Conservation (phyloP, 2,113 vertebrate species). For the Lagopus muta region DNA sequence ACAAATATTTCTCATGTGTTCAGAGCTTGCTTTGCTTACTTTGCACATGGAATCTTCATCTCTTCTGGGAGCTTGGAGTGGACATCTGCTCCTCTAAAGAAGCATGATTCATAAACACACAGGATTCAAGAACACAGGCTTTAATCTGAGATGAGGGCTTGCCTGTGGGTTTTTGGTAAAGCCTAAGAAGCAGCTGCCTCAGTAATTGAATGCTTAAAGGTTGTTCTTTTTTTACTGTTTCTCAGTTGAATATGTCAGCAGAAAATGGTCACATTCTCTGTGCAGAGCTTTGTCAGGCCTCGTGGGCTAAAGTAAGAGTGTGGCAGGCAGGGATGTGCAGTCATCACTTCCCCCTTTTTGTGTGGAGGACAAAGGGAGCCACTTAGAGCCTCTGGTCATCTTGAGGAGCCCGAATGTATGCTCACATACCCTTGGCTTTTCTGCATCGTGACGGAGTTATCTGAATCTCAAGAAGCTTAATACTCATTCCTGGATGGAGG, state of each 20-base stretch:
- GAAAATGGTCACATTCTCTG: not conserved
- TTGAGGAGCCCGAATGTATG: not conserved
- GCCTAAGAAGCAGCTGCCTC: not conserved
- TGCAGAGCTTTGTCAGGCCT: not conserved
- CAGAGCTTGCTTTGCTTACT: not conserved
- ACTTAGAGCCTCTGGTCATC: not conserved
- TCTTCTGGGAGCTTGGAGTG: not conserved
- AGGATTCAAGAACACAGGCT: not conserved
- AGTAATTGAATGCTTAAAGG: constrained; percentile 3
- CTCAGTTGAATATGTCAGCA: not conserved
- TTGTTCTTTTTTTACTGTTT: not conserved
- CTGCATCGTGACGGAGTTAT: not conserved
- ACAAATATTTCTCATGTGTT: not conserved
- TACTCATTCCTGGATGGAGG: not conserved
- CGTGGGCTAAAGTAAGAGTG: not conserved
- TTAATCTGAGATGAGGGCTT: not conserved
- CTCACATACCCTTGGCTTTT: not conserved
- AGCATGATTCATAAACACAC: not conserved
- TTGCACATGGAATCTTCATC: not conserved
- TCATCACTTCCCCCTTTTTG: not conserved
- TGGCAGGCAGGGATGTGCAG: not conserved
- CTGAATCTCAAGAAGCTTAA: not conserved
- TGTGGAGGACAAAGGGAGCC: not conserved
- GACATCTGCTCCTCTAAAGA: not conserved
- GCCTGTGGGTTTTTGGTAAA: not conserved